Evolutionary conservation across 2,797 vertebrate genomes (phyloP).

Genomic region (Gadopsis marmoratus): DNA sequence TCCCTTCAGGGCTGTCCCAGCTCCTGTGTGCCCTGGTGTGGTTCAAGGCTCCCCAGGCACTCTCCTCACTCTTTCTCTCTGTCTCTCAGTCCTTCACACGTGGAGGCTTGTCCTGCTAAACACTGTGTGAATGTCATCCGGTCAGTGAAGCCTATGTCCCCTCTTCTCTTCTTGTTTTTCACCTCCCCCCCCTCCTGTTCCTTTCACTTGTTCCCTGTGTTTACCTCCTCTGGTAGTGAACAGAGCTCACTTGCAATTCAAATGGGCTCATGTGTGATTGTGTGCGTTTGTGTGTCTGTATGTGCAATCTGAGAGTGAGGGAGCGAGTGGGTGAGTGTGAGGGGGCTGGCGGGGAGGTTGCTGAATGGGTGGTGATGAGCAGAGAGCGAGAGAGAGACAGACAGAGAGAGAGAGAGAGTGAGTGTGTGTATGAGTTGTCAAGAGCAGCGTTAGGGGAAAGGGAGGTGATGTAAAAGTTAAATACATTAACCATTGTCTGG

Average conservation of each 20-base stretch:
- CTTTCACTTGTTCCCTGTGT: constrained; percentile 54
- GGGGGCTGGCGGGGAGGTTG: constrained; percentile 70
- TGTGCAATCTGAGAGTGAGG: constrained; percentile 72
- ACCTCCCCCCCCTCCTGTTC: constrained; percentile 10
- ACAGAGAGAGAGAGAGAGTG: constrained; percentile 23
- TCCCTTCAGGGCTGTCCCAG: constrained; percentile 65
- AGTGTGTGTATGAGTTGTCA: constrained; percentile 24
- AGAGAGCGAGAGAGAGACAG: constrained; percentile 34
- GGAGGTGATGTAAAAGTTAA: constrained; percentile 74
- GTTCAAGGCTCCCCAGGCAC: constrained; percentile 22
- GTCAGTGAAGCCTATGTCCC: constrained; percentile 48
- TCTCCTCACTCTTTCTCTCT: constrained; percentile 43
- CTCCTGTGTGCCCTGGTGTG: constrained; percentile 35
- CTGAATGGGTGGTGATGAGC: constrained; percentile 66
- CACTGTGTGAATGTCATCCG: constrained; percentile 71
- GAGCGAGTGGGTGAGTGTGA: constrained; percentile 69
- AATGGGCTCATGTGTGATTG: constrained; percentile 72
- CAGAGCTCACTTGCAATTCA: constrained; percentile 75
- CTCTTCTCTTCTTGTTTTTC: constrained; percentile 31
- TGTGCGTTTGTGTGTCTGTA: constrained; percentile 62
- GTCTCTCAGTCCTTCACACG: constrained; percentile 63
- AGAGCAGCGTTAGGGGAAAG: constrained; percentile 47
- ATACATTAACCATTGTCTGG: constrained; percentile 62
- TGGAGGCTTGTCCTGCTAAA: constrained; percentile 64
- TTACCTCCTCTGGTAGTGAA: constrained; percentile 63